A percentile compares a stretch with the other conserved stretches of the same genome.
These are phyloP conservation scores for Tromatobia lineatoria DNA, from an alignment of 2,888 invertebrate species.

Conservation along the genomic window DNA sequence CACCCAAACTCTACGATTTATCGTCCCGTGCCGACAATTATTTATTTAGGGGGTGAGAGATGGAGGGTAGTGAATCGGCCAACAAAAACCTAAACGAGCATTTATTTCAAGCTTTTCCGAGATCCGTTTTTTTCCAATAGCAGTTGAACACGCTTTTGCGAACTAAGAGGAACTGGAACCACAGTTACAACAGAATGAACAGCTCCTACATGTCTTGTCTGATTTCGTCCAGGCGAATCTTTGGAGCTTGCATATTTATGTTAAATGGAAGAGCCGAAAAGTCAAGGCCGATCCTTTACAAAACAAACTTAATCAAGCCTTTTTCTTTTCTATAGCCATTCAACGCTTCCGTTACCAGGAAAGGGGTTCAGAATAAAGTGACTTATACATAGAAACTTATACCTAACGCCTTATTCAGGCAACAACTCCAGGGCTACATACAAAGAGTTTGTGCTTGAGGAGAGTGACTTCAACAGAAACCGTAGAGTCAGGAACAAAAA, in stretches of 20 bases:
- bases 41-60: constrained; percentile 63
- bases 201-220: not conserved
- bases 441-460: no score
- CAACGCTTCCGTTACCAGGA: no score
- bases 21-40: constrained; percentile 64
- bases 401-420: no score
- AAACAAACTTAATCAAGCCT: no score
- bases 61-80: constrained; percentile 14
- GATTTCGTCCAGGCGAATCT: not conserved
- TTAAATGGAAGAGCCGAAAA: not conserved
- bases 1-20: constrained; percentile 58
- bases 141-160: constrained; percentile 2
- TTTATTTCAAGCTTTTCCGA: constrained; percentile 38
- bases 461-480: no score
- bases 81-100: constrained; percentile 43
- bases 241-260: not conserved
- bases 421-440: no score
- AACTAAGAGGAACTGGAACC: no score
- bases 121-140: constrained; percentile 13
- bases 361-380: no score
- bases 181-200: not conserved
- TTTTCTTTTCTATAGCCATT: not conserved
- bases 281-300: not conserved
- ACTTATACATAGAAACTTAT: no score
- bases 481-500: no score